Evolutionary conservation across 1,140 invertebrate genomes (phyloP).

Genomic region (Heliothis subflexa): DNA sequence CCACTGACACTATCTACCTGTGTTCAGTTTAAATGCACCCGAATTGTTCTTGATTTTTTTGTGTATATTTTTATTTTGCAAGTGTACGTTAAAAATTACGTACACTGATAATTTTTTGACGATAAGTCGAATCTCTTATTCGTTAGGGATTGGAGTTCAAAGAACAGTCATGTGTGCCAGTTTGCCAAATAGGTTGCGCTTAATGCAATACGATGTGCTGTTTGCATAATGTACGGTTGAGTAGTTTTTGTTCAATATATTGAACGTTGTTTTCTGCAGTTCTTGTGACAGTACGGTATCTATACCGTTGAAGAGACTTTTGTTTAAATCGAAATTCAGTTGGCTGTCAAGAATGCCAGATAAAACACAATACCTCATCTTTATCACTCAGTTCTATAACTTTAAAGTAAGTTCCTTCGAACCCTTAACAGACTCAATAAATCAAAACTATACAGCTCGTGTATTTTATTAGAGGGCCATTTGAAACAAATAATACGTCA

Average conservation of each 20-base stretch:
- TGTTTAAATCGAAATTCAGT: neutral
- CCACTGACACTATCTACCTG: conserved; percentile 58
- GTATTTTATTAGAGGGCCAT: conserved; percentile 43
- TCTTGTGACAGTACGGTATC: neutral
- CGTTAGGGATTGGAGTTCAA: neutral
- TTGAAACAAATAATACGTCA: conserved; percentile 49
- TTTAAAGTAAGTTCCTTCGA: neutral
- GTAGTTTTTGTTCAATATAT: conserved; percentile 7
- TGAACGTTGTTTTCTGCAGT: neutral
- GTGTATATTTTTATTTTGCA: conserved; percentile 47
- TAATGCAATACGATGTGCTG: conserved; percentile 8
- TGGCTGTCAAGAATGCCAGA: no score
- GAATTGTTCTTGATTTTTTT: conserved; percentile 55
- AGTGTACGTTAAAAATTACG: conserved; percentile 7
- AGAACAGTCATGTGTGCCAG: neutral
- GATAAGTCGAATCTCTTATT: conserved; percentile 17
- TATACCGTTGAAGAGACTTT: neutral
- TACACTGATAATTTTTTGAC: neutral
- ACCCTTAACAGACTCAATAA: conserved; percentile 14
- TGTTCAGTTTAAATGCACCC: conserved; percentile 56
- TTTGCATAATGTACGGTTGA: conserved; percentile 2
- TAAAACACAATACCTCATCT: neutral
- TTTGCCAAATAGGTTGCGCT: conserved; percentile 35
- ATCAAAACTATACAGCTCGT: conserved; percentile 40
- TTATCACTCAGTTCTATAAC: neutral